These are phyloP conservation scores for Drosophila nigricruria DNA, from an alignment of 2,888 invertebrate genomes.

Conservation along the genomic window DNA sequence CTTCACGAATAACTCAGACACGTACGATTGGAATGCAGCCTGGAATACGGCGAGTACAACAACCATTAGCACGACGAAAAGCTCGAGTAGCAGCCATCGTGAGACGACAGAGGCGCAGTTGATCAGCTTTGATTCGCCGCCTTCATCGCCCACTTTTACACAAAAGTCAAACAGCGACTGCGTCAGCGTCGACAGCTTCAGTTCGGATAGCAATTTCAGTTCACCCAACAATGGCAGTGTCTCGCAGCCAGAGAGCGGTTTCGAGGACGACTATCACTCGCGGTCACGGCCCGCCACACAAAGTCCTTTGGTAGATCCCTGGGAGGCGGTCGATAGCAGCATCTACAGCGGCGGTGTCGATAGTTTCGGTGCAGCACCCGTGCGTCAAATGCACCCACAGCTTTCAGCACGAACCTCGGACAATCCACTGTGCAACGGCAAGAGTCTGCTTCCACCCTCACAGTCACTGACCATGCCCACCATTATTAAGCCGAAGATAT, in stretches of 20 bases:
- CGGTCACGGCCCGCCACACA: constrained; percentile 86
- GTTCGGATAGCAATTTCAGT: constrained; percentile 90
- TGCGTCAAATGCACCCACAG: constrained; percentile 76
- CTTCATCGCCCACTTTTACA: constrained; percentile 91
- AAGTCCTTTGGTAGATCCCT: constrained; percentile 84
- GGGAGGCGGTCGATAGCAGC: constrained; percentile 82
- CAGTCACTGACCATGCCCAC: constrained; percentile 88
- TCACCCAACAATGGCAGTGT: constrained; percentile 87
- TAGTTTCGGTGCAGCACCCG: constrained; percentile 84
- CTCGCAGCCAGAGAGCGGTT: constrained; percentile 91
- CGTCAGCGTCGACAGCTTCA: constrained; percentile 91
- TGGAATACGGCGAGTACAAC: constrained; percentile 69
- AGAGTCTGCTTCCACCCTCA: constrained; percentile 85
- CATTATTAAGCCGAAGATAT: constrained; percentile 87
- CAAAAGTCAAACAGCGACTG: constrained; percentile 91
- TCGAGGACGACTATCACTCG: constrained; percentile 91
- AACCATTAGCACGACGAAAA: constrained; percentile 22
- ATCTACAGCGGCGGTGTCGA: constrained; percentile 50
- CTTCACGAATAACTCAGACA: constrained; percentile 20
- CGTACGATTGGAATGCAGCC: constrained; percentile 77
- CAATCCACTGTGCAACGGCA: constrained; percentile 86
- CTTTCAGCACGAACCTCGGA: constrained; percentile 84
- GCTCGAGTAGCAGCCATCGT: constrained; percentile 32
- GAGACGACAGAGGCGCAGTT: constrained; percentile 85
- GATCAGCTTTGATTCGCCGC: constrained; percentile 90